These are phyloP conservation scores for Chiridota heheva DNA, from an alignment of 35 echinoderm and acorn worm species.

Conservation along the genomic window DNA sequence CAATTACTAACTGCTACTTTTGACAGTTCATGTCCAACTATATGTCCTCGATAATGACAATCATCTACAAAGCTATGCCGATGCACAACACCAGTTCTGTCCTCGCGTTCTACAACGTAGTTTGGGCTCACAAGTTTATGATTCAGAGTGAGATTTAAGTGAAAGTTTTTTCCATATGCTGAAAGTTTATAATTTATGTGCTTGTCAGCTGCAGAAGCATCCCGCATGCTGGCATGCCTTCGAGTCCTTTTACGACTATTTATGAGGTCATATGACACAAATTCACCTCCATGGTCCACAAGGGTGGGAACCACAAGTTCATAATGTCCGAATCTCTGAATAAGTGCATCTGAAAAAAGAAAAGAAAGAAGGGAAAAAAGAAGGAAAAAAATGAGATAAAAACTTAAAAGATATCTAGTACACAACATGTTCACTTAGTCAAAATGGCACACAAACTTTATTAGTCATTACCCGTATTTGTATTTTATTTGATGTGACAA, in stretches of 20 bases:
- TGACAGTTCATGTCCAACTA: conserved; percentile 71
- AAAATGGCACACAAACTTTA: no score
- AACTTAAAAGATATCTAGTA: no score
- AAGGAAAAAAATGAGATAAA: not conserved
- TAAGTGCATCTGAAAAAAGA: conserved; percentile 53
- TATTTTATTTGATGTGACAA: no score
- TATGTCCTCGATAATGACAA: conserved; percentile 87
- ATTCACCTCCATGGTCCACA: conserved; percentile 81
- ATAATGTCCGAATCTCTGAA: conserved; percentile 62
- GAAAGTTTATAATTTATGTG: conserved; percentile 83
- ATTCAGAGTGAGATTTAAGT: conserved; percentile 90
- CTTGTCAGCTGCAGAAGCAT: conserved; percentile 31
- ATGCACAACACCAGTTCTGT: conserved; percentile 53
- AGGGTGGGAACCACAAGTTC: conserved; percentile 73
- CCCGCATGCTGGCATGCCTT: conserved; percentile 32
- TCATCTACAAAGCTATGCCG: conserved; percentile 68
- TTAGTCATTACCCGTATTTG: no score
- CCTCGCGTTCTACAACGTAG: conserved; percentile 82
- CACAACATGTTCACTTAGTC: no score
- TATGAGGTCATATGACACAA: conserved; percentile 88
- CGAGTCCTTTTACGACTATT: conserved; percentile 99
- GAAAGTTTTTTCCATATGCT: conserved; percentile 71
- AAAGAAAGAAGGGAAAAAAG: conserved; percentile 28
- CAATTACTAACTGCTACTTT: conserved; percentile 91
- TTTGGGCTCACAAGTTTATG: conserved; percentile 67